phyloP scores from a whole-genome alignment of 2,888 invertebrate genomes.

The Drosophila bunnanda region DNA sequence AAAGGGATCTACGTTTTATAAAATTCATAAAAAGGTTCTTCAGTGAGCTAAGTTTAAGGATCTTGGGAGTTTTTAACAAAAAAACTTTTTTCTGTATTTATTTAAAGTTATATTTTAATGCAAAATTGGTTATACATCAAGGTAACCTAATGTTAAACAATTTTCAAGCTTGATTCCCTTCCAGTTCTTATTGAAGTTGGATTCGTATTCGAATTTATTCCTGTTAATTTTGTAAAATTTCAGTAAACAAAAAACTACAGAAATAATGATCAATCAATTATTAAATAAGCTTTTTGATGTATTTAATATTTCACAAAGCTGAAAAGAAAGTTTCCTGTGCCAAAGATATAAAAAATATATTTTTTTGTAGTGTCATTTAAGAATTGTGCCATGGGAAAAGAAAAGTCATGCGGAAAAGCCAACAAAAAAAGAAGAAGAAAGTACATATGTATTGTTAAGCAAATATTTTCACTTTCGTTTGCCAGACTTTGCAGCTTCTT shows the following conservation, averaged over 20 bases:
- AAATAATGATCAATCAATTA: background rate
- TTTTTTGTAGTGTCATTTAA: background rate
- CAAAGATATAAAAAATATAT: background rate
- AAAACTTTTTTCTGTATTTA: background rate
- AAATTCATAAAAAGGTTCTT: background rate
- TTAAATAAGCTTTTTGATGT: no score
- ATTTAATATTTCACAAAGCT: background rate
- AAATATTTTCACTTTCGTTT: conserved; percentile 69
- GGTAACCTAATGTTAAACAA: no score
- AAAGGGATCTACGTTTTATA: background rate
- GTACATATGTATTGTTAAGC: conserved; percentile 34
- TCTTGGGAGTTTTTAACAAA: background rate
- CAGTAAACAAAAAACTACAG: background rate
- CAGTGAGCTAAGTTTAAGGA: background rate
- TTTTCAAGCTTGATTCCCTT: no score
- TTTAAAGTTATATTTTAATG: background rate
- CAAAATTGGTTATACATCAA: background rate
- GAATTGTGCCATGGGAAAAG: conserved; percentile 4
- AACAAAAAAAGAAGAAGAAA: background rate
- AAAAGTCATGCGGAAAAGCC: background rate
- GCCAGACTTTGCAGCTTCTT: conserved; percentile 34
- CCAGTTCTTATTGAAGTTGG: background rate
- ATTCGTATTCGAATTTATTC: no score
- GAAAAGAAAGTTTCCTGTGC: background rate
- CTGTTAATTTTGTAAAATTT: background rate